Evolutionary conservation across 1,140 invertebrate species (phyloP).

Genomic region (Tetragnatha versicolor): DNA sequence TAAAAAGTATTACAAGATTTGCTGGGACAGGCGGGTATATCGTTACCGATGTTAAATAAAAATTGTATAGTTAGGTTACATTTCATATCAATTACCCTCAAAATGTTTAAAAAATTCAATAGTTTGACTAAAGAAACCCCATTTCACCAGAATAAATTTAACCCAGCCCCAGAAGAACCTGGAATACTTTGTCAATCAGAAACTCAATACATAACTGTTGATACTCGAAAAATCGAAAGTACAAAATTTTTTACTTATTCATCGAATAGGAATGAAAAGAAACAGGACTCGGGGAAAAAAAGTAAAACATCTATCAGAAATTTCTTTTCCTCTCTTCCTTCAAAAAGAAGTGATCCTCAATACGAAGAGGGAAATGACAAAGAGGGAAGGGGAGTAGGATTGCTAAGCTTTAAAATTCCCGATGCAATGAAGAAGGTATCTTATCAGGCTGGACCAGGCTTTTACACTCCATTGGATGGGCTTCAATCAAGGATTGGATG

Average conservation of each 20-base stretch:
- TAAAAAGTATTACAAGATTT: no score
- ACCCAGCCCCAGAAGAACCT: no score
- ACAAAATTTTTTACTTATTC: neutral
- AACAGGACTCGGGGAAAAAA: neutral
- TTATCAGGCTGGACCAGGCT: slow-evolving; percentile 22
- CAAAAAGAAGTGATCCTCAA: neutral
- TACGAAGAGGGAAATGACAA: slow-evolving; percentile 14
- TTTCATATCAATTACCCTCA: no score
- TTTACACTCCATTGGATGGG: slow-evolving; percentile 20
- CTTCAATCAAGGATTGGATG: slow-evolving; percentile 12
- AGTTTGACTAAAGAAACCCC: no score
- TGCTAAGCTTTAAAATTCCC: slow-evolving; percentile 38
- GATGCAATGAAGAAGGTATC: slow-evolving; percentile 22
- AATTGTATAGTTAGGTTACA: no score
- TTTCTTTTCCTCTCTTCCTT: neutral
- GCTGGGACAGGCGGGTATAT: no score
- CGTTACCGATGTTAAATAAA: no score
- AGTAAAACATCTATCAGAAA: neutral
- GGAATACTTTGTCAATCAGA: no score
- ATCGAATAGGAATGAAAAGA: neutral
- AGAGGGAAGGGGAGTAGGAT: slow-evolving; percentile 1
- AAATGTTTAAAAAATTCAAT: no score
- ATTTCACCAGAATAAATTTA: no score
- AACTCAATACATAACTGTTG: no score
- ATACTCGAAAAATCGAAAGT: no score